These are phyloP conservation scores for Aphelocoma californica DNA, from an alignment of 2,797 vertebrate genomes.

Conservation along the genomic window DNA sequence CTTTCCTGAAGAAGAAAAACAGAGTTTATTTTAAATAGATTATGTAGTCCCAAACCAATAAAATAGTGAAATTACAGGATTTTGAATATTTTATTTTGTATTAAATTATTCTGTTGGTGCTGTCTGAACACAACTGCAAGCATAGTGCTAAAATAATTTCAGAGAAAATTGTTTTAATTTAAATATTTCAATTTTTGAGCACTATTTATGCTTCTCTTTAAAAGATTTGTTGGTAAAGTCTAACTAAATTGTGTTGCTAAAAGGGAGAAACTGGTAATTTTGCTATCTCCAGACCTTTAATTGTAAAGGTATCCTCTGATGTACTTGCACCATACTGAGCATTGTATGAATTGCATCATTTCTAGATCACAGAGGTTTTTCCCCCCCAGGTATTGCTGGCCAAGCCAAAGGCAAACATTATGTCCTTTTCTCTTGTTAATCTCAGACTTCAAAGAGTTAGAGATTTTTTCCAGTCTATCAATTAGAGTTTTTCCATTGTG, in stretches of 20 bases:
- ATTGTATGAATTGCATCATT: neutral
- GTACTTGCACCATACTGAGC: neutral
- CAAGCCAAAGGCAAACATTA: neutral
- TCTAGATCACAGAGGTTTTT: neutral
- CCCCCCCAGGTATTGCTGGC: neutral
- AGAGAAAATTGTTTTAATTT: neutral
- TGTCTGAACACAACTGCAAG: neutral
- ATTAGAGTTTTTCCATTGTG: neutral
- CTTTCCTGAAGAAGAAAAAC: neutral
- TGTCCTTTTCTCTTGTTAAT: neutral
- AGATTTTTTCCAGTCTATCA: neutral
- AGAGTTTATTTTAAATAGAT: neutral
- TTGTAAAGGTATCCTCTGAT: neutral
- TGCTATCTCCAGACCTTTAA: neutral
- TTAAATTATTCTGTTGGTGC: neutral
- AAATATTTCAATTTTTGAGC: neutral
- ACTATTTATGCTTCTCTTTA: neutral
- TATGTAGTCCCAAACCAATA: neutral
- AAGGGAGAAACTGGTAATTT: neutral
- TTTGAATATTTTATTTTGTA: neutral
- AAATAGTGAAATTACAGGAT: neutral
- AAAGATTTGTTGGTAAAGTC: neutral
- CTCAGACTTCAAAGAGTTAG: slow-evolving; percentile 13
- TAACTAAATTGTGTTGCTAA: neutral
- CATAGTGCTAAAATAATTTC: neutral